Conservation (phyloP, 1,140 invertebrate species). For the Orius insidiosus region DNA sequence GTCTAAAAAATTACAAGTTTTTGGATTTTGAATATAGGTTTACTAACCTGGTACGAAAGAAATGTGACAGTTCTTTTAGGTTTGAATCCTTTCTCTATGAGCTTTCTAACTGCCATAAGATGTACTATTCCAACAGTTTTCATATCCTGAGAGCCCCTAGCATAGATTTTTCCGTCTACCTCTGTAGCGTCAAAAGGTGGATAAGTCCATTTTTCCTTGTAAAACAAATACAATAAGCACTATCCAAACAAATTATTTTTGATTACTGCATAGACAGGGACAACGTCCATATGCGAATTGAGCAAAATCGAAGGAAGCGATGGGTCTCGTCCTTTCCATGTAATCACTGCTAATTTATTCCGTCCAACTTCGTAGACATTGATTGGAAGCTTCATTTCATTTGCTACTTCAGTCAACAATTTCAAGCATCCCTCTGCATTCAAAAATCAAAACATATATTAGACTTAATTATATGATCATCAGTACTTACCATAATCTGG, state of each 20-base stretch:
- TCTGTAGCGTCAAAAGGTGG: conserved; percentile 59
- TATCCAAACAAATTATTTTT: conserved; percentile 14
- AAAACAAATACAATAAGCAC: too few species aligned
- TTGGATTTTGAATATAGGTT: too few species aligned
- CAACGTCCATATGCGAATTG: conserved; percentile 90
- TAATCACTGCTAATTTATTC: conserved; percentile 70
- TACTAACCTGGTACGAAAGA: conserved; percentile 58
- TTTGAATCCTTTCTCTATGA: conserved; percentile 38
- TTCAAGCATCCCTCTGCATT: neutral
- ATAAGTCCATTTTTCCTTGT: conserved; percentile 54
- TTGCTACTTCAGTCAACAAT: neutral
- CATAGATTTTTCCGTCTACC: conserved; percentile 60
- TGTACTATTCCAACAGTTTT: conserved; percentile 64
- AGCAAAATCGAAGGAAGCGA: conserved; percentile 53
- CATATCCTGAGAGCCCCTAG: conserved; percentile 64
- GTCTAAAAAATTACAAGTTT: conserved; percentile 51
- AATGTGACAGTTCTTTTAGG: conserved; percentile 50
- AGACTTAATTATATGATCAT: too few species aligned
- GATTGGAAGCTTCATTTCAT: conserved; percentile 40
- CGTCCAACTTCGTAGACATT: conserved; percentile 36
- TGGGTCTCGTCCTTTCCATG: conserved; percentile 56
- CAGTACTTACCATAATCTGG: conserved; percentile 56
- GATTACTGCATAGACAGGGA: conserved; percentile 65
- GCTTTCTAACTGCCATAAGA: conserved; percentile 49
- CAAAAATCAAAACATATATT: too few species aligned